A percentile compares a stretch with the other conserved stretches of the same genome.
Evolutionary conservation across 2,113 vertebrate genomes (phyloP).

Genomic region (Dinomys branickii): DNA sequence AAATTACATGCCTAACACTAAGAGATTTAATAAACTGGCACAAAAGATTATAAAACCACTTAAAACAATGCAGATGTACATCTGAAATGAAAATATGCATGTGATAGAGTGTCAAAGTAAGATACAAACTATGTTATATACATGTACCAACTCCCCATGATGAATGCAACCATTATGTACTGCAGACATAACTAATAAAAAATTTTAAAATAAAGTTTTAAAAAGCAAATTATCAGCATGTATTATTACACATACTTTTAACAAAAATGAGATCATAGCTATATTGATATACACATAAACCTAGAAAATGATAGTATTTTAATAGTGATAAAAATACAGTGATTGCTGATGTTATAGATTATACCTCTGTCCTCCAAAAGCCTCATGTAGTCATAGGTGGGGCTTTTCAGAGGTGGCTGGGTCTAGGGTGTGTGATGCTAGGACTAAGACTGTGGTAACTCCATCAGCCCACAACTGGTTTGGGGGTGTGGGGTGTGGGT

Average conservation of each 20-base stretch:
- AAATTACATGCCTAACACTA: conserved; percentile 22
- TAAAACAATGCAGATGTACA: neutral
- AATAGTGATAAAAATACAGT: neutral
- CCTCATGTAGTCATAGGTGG: neutral
- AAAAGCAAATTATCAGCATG: neutral
- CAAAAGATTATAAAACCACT: neutral
- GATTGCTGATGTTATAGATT: neutral
- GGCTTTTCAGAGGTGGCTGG: neutral
- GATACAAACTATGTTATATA: neutral
- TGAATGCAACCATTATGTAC: neutral
- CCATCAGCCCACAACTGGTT: neutral
- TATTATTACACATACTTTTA: neutral
- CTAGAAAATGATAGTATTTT: neutral
- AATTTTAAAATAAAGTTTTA: neutral
- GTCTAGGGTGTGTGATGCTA: neutral
- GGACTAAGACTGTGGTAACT: neutral
- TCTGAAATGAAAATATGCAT: neutral
- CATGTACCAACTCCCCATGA: neutral
- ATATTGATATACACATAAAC: neutral
- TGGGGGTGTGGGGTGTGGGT: neutral
- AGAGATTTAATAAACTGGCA: neutral
- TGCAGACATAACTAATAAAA: neutral
- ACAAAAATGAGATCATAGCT: conserved; percentile 24
- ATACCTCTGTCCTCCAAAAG: neutral
- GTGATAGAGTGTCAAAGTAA: neutral